phyloP scores from a whole-genome alignment of 2,888 invertebrate species.

The Pseudococcus viburni region DNA sequence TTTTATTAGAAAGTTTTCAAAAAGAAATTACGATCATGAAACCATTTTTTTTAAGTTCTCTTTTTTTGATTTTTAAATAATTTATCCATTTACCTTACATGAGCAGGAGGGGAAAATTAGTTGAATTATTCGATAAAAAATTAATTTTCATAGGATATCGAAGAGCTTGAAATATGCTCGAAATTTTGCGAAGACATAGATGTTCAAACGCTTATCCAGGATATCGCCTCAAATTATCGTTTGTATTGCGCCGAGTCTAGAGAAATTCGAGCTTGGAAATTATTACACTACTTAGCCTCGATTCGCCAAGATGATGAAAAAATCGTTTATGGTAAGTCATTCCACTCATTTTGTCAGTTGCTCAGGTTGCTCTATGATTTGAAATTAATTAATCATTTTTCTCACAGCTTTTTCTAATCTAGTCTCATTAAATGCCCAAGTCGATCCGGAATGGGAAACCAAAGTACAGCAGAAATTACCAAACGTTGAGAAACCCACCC shows the following conservation, averaged over 20 bases:
- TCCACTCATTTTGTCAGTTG: not conserved
- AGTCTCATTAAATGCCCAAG: not conserved
- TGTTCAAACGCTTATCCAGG: not conserved
- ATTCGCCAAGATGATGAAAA: not conserved
- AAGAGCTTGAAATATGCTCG: not conserved
- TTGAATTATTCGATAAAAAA: not conserved
- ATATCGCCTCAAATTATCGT: conserved; percentile 40
- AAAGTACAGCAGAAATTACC: not conserved
- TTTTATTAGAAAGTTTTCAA: too few relatives aligned
- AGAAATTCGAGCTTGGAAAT: conserved; percentile 53
- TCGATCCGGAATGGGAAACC: conserved; percentile 19
- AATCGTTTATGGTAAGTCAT: not conserved
- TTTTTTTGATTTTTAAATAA: too few relatives aligned
- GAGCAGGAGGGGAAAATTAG: not conserved
- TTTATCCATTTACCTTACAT: too few relatives aligned
- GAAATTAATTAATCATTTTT: not conserved
- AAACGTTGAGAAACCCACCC: not conserved
- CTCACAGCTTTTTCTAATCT: conserved; percentile 55
- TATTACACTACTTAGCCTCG: conserved; percentile 4
- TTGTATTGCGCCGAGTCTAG: conserved; percentile 36
- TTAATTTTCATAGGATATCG: not conserved
- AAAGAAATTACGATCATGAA: too few relatives aligned
- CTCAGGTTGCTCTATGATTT: not conserved
- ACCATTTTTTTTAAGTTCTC: not conserved
- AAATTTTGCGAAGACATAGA: not conserved